Evolutionary conservation across 2,888 invertebrate genomes (phyloP).

Genomic region (Drosophila neutralis): DNA sequence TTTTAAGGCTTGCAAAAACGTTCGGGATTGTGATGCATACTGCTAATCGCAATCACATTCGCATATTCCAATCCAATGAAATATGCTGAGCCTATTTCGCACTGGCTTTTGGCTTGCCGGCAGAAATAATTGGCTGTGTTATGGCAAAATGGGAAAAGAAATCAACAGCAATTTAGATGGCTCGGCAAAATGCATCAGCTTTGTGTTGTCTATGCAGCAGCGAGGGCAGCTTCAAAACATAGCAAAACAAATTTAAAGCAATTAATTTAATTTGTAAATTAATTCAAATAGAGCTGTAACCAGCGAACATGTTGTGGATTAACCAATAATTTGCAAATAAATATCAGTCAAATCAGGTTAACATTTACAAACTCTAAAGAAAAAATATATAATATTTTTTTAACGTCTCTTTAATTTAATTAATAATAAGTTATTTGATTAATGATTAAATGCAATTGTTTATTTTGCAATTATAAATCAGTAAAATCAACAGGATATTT

Average conservation of each 20-base stretch:
- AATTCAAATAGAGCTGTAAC: neutral
- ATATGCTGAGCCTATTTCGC: conserved; percentile 16
- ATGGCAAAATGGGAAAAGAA: conserved; percentile 34
- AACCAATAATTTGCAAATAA: neutral
- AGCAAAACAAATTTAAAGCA: neutral
- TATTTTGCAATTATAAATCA: neutral
- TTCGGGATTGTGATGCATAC: neutral
- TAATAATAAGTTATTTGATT: neutral
- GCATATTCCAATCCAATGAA: conserved; percentile 25
- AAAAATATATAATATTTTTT: neutral
- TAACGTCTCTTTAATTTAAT: neutral
- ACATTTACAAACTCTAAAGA: neutral
- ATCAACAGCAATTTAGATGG: conserved; percentile 30
- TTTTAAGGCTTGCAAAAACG: conserved; percentile 7
- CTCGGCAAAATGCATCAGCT: conserved; percentile 9
- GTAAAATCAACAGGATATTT: neutral
- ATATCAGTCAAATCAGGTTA: neutral
- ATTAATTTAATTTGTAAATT: neutral
- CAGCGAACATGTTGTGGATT: neutral
- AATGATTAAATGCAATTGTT: neutral
- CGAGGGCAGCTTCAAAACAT: conserved; percentile 12
- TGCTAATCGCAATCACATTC: conserved; percentile 37
- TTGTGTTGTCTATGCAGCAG: neutral
- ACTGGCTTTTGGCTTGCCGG: neutral
- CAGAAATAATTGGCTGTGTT: conserved; percentile 26